Percentiles rank a stretch among this genome's conserved stretches.
These are phyloP conservation scores for Indicator maculatus DNA, from an alignment of 2,113 vertebrate species.

Conservation along the genomic window DNA sequence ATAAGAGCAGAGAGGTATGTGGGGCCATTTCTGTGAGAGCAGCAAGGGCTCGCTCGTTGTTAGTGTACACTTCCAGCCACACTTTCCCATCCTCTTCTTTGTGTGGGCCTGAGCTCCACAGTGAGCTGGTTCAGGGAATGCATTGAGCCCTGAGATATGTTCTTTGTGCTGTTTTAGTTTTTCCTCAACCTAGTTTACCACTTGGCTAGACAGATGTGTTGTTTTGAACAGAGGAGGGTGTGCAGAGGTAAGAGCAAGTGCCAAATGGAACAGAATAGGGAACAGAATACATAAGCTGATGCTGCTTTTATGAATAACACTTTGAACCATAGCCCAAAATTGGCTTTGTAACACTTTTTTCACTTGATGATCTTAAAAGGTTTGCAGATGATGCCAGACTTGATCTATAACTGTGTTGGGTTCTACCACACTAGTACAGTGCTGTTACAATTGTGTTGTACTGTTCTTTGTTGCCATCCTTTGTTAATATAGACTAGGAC, in stretches of 20 bases:
- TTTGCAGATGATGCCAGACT: background rate
- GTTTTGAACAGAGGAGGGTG: background rate
- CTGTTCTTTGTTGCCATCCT: background rate
- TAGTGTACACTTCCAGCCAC: background rate
- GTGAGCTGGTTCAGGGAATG: background rate
- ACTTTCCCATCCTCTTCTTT: background rate
- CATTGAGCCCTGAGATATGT: accelerated
- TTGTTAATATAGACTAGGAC: background rate
- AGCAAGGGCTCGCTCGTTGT: background rate
- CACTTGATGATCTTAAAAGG: background rate
- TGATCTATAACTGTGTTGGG: background rate
- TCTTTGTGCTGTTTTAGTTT: background rate
- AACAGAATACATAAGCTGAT: background rate
- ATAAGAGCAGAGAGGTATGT: background rate
- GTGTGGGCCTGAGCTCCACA: background rate
- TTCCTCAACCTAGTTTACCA: background rate
- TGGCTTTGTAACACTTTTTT: background rate
- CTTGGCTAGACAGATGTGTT: background rate
- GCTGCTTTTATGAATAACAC: background rate
- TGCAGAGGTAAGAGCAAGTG: background rate
- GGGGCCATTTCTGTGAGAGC: background rate
- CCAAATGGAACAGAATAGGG: background rate
- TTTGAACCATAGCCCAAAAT: background rate
- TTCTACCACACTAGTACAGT: background rate
- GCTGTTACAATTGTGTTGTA: background rate